Evolutionary conservation across 2,113 vertebrate genomes (phyloP).

Genomic region (Hippolais icterina): DNA sequence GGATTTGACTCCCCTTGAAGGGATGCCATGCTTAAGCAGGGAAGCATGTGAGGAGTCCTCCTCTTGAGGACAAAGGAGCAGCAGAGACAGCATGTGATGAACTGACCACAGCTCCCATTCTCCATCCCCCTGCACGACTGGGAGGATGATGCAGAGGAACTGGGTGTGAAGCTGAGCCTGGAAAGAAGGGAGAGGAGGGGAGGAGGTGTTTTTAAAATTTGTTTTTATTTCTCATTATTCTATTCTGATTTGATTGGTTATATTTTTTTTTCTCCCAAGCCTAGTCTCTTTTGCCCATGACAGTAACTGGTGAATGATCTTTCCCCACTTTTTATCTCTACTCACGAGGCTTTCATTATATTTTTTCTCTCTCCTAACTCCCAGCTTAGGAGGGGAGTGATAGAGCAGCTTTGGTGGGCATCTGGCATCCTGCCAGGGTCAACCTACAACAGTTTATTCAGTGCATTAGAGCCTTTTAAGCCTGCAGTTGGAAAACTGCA

Average conservation of each 20-base stretch:
- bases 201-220: neutral
- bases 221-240: neutral
- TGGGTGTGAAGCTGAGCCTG: neutral
- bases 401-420: neutral
- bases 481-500: neutral
- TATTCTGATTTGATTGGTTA: neutral
- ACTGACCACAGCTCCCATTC: neutral
- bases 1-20: neutral
- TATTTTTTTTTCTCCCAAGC: neutral
- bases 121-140: neutral
- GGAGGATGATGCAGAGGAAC: neutral
- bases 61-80: neutral
- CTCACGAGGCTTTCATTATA: neutral
- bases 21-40: too few relatives aligned
- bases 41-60: neutral
- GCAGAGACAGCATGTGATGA: neutral
- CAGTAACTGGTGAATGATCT: neutral
- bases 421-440: neutral
- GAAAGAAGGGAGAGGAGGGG: neutral
- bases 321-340: neutral
- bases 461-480: neutral
- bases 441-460: neutral
- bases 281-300: neutral
- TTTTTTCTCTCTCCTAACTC: neutral
- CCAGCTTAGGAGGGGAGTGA: neutral